Conservation (phyloP, 2,888 invertebrate species). For the Atherix ibis region DNA sequence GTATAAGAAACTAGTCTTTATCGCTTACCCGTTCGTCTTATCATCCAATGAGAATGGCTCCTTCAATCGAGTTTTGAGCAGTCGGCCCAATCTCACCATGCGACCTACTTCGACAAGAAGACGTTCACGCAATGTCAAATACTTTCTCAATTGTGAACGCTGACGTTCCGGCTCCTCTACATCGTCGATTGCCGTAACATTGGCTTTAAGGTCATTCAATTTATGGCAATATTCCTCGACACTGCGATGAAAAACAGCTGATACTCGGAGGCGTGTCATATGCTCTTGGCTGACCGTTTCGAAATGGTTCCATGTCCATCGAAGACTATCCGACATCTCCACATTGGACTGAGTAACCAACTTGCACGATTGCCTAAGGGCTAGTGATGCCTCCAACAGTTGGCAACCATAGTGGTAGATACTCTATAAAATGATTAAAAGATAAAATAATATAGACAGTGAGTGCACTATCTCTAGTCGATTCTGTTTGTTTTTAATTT, state of each 20-base stretch:
- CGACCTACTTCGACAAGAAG: slow-evolving; percentile 53
- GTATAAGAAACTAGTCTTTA: no score
- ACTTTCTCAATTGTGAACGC: slow-evolving; percentile 35
- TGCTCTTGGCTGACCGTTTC: slow-evolving; percentile 57
- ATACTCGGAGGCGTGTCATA: slow-evolving; percentile 56
- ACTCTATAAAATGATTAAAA: slow-evolving; percentile 36
- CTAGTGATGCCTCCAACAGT: slow-evolving; percentile 55
- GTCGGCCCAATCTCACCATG: slow-evolving; percentile 51
- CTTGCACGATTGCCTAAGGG: slow-evolving; percentile 55
- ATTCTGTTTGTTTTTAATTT: no score
- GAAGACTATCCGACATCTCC: slow-evolving; percentile 39
- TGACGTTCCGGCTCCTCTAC: slow-evolving; percentile 32
- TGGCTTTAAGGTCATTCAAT: slow-evolving; percentile 41
- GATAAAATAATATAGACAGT: neutral
- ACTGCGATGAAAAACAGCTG: slow-evolving; percentile 58
- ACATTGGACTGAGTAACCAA: slow-evolving; percentile 42
- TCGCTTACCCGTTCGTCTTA: slow-evolving; percentile 7
- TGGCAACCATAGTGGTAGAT: slow-evolving; percentile 71
- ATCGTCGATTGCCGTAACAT: slow-evolving; percentile 35
- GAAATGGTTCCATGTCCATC: slow-evolving; percentile 51
- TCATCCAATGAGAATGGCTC: slow-evolving; percentile 39
- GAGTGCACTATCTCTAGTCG: neutral
- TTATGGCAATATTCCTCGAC: slow-evolving; percentile 47
- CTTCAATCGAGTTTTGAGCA: slow-evolving; percentile 46
- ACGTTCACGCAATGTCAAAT: slow-evolving; percentile 43